Conservation (phyloP, 2,888 invertebrate genomes). For the Hylaea fasciaria region DNA sequence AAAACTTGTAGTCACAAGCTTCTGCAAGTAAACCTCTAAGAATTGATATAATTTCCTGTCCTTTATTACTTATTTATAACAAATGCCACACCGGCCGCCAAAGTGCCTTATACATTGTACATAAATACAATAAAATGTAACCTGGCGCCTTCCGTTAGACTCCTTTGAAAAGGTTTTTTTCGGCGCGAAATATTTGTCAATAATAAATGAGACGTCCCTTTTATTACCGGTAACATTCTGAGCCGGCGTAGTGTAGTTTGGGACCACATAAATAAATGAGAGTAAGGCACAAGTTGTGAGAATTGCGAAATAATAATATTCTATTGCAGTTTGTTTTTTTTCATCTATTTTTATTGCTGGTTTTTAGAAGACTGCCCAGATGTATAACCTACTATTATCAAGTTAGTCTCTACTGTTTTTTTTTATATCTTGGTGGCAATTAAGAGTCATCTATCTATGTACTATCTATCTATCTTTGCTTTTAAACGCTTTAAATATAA, state of each 20-base stretch:
- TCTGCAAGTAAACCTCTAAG: slow-evolving; percentile 30
- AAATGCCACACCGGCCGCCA: slow-evolving; percentile 63
- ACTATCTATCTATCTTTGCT: too few relatives aligned
- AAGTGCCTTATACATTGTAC: slow-evolving; percentile 65
- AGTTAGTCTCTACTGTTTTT: too few relatives aligned
- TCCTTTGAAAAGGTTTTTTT: slow-evolving; percentile 67
- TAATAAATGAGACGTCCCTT: slow-evolving; percentile 84
- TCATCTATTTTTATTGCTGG: too few relatives aligned
- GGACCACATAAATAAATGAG: slow-evolving; percentile 68
- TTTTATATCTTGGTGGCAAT: too few relatives aligned
- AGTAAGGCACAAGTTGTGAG: slow-evolving; percentile 43
- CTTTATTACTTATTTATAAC: slow-evolving; percentile 56
- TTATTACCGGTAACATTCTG: slow-evolving; percentile 76
- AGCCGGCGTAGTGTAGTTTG: slow-evolving; percentile 63
- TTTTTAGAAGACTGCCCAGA: too few relatives aligned
- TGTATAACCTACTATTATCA: too few relatives aligned
- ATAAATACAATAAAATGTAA: slow-evolving; percentile 74
- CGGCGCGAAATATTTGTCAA: slow-evolving; percentile 82
- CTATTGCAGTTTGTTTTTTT: background rate
- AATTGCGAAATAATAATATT: slow-evolving; percentile 1
- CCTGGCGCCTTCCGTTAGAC: slow-evolving; percentile 80
- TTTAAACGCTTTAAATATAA: too few relatives aligned
- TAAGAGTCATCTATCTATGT: too few relatives aligned
- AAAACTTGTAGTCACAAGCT: slow-evolving; percentile 13
- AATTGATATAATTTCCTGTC: slow-evolving; percentile 71